Conservation (phyloP, 2,888 invertebrate genomes). For the Scaptodrosophila latifasciaeformis region DNA sequence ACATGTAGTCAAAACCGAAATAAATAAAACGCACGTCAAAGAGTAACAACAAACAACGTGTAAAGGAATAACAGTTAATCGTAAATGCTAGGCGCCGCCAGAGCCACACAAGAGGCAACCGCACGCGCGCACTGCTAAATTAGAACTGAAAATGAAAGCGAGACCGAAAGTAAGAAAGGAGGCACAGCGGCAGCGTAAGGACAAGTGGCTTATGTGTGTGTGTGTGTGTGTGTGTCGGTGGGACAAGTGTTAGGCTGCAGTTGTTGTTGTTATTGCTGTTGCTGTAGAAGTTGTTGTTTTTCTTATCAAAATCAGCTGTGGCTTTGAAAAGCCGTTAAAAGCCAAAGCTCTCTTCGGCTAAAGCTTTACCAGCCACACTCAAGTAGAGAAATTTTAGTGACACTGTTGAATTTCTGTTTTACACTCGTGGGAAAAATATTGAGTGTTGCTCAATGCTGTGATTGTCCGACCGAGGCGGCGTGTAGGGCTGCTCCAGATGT, state of each 20-base stretch:
- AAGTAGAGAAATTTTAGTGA: too few species aligned
- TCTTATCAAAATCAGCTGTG: slow-evolving; percentile 54
- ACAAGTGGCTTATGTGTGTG: not conserved
- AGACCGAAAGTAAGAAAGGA: slow-evolving; percentile 1
- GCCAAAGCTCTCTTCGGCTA: not conserved
- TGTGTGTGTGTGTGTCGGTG: too few species aligned
- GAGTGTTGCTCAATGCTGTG: too few species aligned
- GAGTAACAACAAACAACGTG: not conserved
- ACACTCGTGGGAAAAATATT: too few species aligned
- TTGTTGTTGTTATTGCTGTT: slow-evolving; percentile 2
- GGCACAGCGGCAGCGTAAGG: slow-evolving; percentile 7
- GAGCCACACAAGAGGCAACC: slow-evolving; percentile 33
- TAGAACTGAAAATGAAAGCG: slow-evolving; percentile 43
- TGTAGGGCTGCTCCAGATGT: too few species aligned
- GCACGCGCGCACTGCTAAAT: slow-evolving; percentile 54
- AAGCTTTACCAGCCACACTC: slow-evolving; percentile 10
- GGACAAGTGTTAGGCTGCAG: not conserved
- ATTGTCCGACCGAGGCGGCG: too few species aligned
- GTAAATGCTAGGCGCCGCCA: not conserved
- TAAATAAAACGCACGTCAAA: not conserved
- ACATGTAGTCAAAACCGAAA: not conserved
- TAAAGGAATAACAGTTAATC: not conserved
- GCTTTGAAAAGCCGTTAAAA: not conserved
- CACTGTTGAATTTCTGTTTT: too few species aligned
- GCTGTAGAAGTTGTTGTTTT: slow-evolving; percentile 16